A percentile compares a stretch with the other conserved stretches of the same genome.
Evolutionary conservation across 2,888 invertebrate genomes (phyloP).

Genomic region (Autographa gamma): DNA sequence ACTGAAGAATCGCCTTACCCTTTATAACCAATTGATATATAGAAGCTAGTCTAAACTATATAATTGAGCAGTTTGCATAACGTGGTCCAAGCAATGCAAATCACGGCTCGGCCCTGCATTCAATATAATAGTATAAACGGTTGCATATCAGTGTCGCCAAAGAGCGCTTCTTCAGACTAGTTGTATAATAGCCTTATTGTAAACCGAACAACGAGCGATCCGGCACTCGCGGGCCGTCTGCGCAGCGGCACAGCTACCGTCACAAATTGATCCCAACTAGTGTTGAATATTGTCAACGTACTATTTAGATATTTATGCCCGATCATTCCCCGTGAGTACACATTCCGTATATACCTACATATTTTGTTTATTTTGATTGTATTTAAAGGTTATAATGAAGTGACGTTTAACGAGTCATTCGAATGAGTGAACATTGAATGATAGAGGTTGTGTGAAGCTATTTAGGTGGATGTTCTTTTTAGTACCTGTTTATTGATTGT

Average conservation of each 20-base stretch:
- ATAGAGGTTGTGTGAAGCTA: neutral
- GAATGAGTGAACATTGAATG: constrained; percentile 1
- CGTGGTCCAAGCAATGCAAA: constrained; percentile 1
- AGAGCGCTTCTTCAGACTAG: neutral
- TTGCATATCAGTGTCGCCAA: constrained; percentile 13
- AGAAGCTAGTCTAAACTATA: neutral
- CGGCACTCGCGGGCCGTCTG: neutral
- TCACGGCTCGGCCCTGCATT: constrained; percentile 4
- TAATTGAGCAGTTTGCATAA: neutral
- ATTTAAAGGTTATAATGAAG: neutral
- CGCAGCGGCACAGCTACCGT: neutral
- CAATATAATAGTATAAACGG: constrained; percentile 21
- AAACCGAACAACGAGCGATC: neutral
- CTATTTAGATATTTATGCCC: neutral
- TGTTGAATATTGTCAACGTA: neutral
- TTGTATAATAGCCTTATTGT: neutral
- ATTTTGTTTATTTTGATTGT: neutral
- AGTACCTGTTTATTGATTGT: too few relatives aligned
- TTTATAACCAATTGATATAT: too few relatives aligned
- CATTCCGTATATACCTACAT: neutral
- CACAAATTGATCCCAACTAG: neutral
- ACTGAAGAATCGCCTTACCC: too few relatives aligned
- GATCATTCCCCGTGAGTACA: neutral
- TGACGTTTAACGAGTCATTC: neutral
- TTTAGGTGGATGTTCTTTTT: too few relatives aligned